phyloP scores from a whole-genome alignment of 1,140 invertebrate species.

The Papilio aristodemus region DNA sequence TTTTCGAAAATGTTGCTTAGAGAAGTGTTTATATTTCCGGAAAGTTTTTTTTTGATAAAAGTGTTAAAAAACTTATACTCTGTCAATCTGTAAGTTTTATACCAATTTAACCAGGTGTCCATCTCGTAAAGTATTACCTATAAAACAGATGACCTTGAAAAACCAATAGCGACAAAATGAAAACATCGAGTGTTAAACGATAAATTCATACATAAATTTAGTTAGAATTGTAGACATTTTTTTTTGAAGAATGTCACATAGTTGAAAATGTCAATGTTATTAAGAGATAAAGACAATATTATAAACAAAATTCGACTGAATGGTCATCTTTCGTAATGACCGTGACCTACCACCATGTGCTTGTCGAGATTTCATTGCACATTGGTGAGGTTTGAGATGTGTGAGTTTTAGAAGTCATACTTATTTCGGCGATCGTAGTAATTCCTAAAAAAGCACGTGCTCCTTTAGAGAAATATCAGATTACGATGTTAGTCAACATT shows the following conservation, averaged over 20 bases:
- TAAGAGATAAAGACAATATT: conserved; percentile 13
- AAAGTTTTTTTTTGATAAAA: too few relatives aligned
- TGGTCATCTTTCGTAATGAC: conserved; percentile 13
- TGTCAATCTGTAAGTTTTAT: too few relatives aligned
- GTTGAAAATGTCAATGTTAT: conserved; percentile 24
- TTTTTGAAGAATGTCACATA: conserved; percentile 30
- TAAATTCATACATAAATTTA: conserved; percentile 40
- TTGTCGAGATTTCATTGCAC: neutral
- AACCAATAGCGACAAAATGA: conserved; percentile 31
- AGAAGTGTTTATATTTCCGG: too few relatives aligned
- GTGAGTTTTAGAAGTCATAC: conserved; percentile 10
- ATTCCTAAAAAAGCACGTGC: neutral
- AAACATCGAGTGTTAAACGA: conserved; percentile 47
- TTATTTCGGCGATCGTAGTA: neutral
- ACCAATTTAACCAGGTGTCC: too few relatives aligned
- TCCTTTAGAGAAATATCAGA: too few relatives aligned
- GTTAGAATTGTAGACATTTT: conserved; percentile 38
- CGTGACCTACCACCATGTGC: conserved; percentile 9
- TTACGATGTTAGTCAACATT: neutral
- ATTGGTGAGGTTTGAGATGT: conserved; percentile 18
- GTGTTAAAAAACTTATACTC: too few relatives aligned
- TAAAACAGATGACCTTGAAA: neutral
- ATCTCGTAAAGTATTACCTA: too few relatives aligned
- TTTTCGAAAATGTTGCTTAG: too few relatives aligned
- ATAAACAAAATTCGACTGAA: conserved; percentile 25